Evolutionary conservation across 2,113 vertebrate species (phyloP).

Genomic region (Acanthisitta chloris): DNA sequence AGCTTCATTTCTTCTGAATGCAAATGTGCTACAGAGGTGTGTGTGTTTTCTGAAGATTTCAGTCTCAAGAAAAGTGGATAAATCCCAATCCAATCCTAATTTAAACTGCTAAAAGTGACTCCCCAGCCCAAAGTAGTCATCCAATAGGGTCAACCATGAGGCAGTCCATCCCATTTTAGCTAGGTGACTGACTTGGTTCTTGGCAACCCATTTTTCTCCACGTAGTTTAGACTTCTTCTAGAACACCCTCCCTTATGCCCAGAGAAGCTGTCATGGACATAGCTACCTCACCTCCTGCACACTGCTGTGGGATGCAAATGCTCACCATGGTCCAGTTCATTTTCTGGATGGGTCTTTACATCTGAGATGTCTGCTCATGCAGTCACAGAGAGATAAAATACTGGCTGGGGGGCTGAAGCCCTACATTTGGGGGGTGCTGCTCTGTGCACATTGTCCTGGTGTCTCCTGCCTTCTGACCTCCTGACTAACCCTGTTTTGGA

Average conservation of each 20-base stretch:
- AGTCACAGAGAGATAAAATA: neutral
- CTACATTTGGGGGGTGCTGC: neutral
- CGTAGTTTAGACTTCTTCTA: neutral
- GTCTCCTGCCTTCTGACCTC: neutral
- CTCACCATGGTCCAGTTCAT: rapidly evolving
- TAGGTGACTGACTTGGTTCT: neutral
- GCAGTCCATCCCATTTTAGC: neutral
- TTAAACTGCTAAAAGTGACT: neutral
- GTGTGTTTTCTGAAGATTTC: neutral
- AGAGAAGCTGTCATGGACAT: neutral
- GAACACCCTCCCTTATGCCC: neutral
- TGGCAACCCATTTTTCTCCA: neutral
- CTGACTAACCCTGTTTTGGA: rapidly evolving
- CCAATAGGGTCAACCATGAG: neutral
- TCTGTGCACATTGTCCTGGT: neutral
- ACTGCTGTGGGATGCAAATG: neutral
- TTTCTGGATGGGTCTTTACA: neutral
- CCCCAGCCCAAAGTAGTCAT: neutral
- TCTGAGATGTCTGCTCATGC: neutral
- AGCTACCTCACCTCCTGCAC: neutral
- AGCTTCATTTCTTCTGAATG: neutral
- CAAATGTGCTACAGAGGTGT: neutral
- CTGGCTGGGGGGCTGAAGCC: neutral
- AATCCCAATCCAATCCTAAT: neutral
- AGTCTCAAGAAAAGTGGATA: neutral